Conservation (phyloP, 2,797 vertebrate genomes). For the Sebastes cheni region DNA sequence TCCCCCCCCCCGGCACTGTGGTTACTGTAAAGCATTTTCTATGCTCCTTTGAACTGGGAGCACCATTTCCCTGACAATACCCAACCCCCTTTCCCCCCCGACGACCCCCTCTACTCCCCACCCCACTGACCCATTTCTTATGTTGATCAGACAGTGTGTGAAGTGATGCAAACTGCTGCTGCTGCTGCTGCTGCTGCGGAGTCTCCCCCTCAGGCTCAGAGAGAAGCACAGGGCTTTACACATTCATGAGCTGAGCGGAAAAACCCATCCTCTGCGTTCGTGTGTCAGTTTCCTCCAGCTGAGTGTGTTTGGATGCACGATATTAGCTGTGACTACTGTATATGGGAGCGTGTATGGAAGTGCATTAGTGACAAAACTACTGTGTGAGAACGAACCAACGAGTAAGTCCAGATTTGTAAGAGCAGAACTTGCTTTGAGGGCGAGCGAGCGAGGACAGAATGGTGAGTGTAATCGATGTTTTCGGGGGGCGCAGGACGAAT, state of each 20-base stretch:
- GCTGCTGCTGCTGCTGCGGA: slow-evolving; percentile 24
- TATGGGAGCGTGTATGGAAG: not conserved
- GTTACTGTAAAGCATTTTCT: slow-evolving; percentile 49
- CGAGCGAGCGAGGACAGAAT: not conserved
- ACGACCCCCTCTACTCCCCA: not conserved
- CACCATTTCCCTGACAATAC: slow-evolving; percentile 61
- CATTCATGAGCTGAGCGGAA: slow-evolving; percentile 63
- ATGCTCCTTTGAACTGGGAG: slow-evolving; percentile 41
- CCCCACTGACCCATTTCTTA: slow-evolving; percentile 63
- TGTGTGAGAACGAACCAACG: not conserved
- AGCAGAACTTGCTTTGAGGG: not conserved
- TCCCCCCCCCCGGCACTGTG: not conserved
- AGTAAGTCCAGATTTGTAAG: not conserved
- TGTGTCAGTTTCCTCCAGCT: slow-evolving; percentile 9
- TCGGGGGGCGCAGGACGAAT: not conserved
- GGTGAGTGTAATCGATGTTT: not conserved
- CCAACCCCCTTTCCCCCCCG: not conserved
- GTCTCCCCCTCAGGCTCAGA: slow-evolving; percentile 35
- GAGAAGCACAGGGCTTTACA: slow-evolving; percentile 41
- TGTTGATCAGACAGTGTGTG: slow-evolving; percentile 60
- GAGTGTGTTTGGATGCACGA: slow-evolving; percentile 17
- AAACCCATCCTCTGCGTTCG: slow-evolving; percentile 2
- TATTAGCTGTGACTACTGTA: slow-evolving; percentile 12
- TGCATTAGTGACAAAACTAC: not conserved
- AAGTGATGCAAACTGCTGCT: slow-evolving; percentile 59